A percentile compares a stretch with the other conserved stretches of the same genome.
Conservation (phyloP, 1,140 invertebrate genomes). For the Ostrea denselamellosa region DNA sequence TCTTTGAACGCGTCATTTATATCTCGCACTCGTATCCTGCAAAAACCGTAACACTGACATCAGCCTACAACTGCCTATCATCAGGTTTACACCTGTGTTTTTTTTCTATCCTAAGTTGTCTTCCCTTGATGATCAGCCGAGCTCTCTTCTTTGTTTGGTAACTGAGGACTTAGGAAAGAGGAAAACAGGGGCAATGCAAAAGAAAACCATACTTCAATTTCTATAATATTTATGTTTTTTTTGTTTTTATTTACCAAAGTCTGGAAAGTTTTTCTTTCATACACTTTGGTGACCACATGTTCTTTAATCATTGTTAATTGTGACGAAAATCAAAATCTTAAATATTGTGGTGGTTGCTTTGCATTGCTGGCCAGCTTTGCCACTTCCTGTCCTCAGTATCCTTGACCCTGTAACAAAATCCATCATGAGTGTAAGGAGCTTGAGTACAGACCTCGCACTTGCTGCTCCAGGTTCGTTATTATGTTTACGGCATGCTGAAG, state of each 20-base stretch:
- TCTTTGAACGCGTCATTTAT: slow-evolving; percentile 98
- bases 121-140: slow-evolving; percentile 1
- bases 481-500: slow-evolving; percentile 83
- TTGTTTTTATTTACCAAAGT: background rate
- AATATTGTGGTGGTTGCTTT: background rate
- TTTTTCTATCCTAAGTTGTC: background rate
- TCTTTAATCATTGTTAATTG: too few relatives aligned
- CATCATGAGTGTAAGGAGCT: slow-evolving; percentile 5
- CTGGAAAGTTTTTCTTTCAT: background rate
- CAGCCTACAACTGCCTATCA: slow-evolving; percentile 17
- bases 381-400: background rate
- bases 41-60: slow-evolving; percentile 29
- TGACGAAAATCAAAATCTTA: background rate
- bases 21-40: slow-evolving; percentile 96
- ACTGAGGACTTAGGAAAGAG: background rate
- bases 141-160: background rate
- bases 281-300: too few relatives aligned
- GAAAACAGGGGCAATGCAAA: background rate
- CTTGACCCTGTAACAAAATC: slow-evolving; percentile 17
- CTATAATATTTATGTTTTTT: background rate
- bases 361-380: background rate
- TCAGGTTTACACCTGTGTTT: background rate
- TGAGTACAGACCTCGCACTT: slow-evolving; percentile 48
- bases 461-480: slow-evolving; percentile 44
- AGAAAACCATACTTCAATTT: background rate